Evolutionary conservation across 2,797 vertebrate genomes (phyloP), one percentile per base, ranked within the genome.

Genomic region (Huso huso): DNA sequence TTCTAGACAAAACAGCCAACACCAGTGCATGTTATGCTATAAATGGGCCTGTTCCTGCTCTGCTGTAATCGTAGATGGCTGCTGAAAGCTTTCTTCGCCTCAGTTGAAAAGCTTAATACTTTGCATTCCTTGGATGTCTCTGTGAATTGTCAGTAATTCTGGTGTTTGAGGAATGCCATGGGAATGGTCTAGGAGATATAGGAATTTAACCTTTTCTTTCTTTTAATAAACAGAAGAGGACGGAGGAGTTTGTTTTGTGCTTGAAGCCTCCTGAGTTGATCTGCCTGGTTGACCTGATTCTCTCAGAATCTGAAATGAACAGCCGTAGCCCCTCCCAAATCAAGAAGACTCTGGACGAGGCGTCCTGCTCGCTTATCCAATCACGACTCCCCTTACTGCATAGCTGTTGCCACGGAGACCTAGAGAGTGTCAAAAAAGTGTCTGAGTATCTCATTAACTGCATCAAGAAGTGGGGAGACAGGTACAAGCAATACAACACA

Each of bases 211-310:
- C n/a, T 37, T 37, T 37, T 37, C 37, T 37, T 37, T 37, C 37
- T 37, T 37, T 37, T 37, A 37, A 37, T 37, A 37, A 37, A 37
- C 82, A 98, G 96, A 98, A 98, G 76, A 93, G 94, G 69, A 92
- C 91, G 0, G 94, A 97, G 75, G 93, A 97, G 73, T 91, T 93
- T 3, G 94, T 93, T 12, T 85, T 99, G 13, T 88, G 79, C 0
- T 86, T 99, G 50, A 92, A 80, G 50, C 83, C 89, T 0, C 85
- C 94, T 0, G 92, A 99, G 77, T 87, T 99, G 68, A 87, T 95
- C 78, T 94, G 95, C 78, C 82, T 98, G 78, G 95, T 96, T 79
- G 96, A 98, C 68, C 83, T 99, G 76, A 94, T 99, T 77, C 78
- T 99, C 73, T 88, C 91, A 0, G 97, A 99, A 79, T 92, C 94